These are phyloP conservation scores for Perognathus longimembris DNA, from an alignment of 2,113 vertebrate species.

Conservation along the genomic window DNA sequence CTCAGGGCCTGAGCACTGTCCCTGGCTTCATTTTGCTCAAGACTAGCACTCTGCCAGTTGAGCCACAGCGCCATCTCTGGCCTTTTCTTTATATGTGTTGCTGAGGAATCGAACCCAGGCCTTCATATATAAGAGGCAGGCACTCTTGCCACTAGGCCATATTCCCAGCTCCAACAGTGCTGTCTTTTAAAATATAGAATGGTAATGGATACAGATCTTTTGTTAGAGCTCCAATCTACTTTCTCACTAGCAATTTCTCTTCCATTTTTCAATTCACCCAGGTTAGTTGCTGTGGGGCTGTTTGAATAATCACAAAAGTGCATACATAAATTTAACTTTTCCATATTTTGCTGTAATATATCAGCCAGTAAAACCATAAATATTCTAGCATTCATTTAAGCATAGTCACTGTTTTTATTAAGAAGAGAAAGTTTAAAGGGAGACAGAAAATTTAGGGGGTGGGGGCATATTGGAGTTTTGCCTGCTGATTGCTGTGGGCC, in stretches of 20 bases:
- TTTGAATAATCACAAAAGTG: conserved; percentile 52
- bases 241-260: conserved; percentile 30
- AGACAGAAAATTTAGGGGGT: not conserved
- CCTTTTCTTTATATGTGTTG: no score
- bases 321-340: conserved; percentile 17
- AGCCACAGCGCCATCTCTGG: no score
- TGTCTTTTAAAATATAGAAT: conserved; percentile 39
- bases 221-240: conserved; percentile 32
- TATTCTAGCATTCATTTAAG: conserved; percentile 45
- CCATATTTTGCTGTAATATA: not conserved
- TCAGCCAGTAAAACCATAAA: conserved; percentile 23
- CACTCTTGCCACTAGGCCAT: no score
- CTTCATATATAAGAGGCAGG: no score
- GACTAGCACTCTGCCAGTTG: no score
- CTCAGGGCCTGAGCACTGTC: no score
- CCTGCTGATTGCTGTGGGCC: conserved; percentile 66
- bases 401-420: conserved; percentile 17
- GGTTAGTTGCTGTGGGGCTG: not conserved
- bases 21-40: no score
- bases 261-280: conserved; percentile 21
- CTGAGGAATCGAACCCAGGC: no score
- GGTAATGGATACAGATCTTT: conserved; percentile 23
- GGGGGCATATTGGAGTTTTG: conserved; percentile 26
- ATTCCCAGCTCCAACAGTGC: no score
- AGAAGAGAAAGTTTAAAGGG: conserved; percentile 58